phyloP scores from a whole-genome alignment of 2,797 vertebrate genomes.

The Darevskia nairensis region DNA sequence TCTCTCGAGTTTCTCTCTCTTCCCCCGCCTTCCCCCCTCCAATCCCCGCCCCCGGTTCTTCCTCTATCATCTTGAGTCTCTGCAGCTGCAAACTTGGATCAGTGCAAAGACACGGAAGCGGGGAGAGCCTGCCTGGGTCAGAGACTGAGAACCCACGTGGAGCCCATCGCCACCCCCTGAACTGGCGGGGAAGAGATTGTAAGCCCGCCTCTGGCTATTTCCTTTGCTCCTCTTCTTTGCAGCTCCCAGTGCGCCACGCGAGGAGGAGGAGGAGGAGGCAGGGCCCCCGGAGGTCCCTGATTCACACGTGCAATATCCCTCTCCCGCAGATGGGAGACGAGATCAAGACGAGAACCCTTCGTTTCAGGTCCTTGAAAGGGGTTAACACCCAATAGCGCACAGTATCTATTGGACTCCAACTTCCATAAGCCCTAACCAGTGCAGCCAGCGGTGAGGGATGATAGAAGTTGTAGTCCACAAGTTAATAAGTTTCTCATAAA shows the following conservation, averaged over 20 bases:
- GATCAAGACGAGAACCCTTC: too few relatives aligned
- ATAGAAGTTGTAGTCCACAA: neutral
- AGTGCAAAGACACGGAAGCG: neutral
- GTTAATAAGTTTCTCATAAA: too few relatives aligned
- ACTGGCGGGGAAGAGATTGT: neutral
- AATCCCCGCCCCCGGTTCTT: fast-evolving
- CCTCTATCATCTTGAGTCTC: neutral
- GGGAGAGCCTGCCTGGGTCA: neutral
- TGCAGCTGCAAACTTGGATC: neutral
- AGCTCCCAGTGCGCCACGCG: neutral
- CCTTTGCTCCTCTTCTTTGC: neutral
- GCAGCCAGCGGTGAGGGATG: too few relatives aligned
- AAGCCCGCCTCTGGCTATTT: neutral
- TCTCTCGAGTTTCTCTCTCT: neutral
- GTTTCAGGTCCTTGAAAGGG: too few relatives aligned
- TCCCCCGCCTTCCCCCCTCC: fast-evolving
- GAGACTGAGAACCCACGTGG: neutral
- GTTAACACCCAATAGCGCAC: too few relatives aligned
- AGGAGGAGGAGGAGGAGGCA: too few relatives aligned
- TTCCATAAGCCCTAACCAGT: too few relatives aligned
- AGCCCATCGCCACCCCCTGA: neutral
- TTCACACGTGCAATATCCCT: neutral
- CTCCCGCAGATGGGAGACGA: too few relatives aligned
- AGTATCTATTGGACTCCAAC: too few relatives aligned
- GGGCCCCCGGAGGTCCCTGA: neutral